A percentile compares a stretch with the other conserved stretches of the same genome.
These are phyloP conservation scores for Pristionchus exspectatus DNA, from an alignment of 2,888 invertebrate species.

Conservation along the genomic window DNA sequence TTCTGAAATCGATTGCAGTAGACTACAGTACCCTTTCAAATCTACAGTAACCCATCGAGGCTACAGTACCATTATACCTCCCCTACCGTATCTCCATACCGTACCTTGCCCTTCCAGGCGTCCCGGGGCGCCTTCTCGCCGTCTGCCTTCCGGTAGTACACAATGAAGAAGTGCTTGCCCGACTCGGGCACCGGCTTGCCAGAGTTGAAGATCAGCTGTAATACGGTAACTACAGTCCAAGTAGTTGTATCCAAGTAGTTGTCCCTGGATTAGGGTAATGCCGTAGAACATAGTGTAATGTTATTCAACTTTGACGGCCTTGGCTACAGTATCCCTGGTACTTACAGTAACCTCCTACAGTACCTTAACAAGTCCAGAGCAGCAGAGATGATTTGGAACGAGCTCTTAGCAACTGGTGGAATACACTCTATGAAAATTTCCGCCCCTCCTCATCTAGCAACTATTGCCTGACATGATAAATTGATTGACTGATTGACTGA, in stretches of 20 bases:
- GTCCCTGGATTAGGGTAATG: not conserved
- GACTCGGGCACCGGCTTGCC: conserved; percentile 70
- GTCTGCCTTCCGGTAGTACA: conserved; percentile 66
- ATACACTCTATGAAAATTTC: too few species aligned
- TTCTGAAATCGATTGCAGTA: not conserved
- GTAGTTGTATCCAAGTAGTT: too few species aligned
- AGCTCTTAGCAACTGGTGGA: too few species aligned
- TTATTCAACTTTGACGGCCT: not conserved
- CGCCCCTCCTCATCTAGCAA: too few species aligned
- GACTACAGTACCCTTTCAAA: not conserved
- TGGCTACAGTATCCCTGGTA: not conserved
- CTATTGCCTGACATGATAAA: too few species aligned
- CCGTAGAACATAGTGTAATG: not conserved
- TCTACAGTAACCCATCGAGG: not conserved
- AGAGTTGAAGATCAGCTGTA: conserved; percentile 64
- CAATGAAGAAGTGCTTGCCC: too few species aligned
- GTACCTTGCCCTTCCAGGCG: conserved; percentile 65
- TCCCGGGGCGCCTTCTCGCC: conserved; percentile 61
- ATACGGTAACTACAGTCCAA: conserved; percentile 13
- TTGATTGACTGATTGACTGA: too few species aligned
- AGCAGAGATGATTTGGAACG: conserved; percentile 35
- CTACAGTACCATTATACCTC: not conserved
- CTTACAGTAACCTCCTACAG: too few species aligned
- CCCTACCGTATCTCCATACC: too few species aligned
- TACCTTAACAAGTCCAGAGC: conserved; percentile 2